Conservation (phyloP, 2,888 invertebrate genomes). For the Dendrolimus houi region DNA sequence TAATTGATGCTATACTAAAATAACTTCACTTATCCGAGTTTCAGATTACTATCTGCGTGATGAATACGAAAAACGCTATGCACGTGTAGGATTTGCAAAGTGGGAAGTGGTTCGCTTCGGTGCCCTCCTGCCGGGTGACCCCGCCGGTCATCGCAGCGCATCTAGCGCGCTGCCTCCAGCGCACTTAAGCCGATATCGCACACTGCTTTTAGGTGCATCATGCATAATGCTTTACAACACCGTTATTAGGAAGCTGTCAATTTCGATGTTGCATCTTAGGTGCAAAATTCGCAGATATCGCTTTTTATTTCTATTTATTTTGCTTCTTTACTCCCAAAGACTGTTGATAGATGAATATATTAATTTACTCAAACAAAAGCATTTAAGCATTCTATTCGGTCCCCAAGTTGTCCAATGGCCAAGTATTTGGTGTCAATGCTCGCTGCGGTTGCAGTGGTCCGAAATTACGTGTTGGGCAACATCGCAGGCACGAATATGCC, state of each 20-base stretch:
- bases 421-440: constrained; percentile 71
- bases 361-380: background rate
- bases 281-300: too few relatives aligned
- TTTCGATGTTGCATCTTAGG: too few relatives aligned
- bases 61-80: constrained; percentile 32
- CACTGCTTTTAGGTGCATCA: constrained; percentile 6
- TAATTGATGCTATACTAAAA: constrained; percentile 38
- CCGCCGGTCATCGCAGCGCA: constrained; percentile 42
- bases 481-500: constrained; percentile 30
- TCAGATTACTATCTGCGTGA: constrained; percentile 27
- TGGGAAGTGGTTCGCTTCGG: constrained; percentile 26
- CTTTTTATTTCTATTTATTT: too few relatives aligned
- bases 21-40: constrained; percentile 22
- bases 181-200: constrained; percentile 22
- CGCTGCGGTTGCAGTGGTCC: constrained; percentile 73
- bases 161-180: constrained; percentile 34
- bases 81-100: constrained; percentile 29
- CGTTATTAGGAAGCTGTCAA: too few relatives aligned
- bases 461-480: constrained; percentile 69
- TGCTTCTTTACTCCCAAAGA: too few relatives aligned
- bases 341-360: too few relatives aligned
- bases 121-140: constrained; percentile 41
- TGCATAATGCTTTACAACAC: too few relatives aligned
- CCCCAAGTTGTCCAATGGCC: constrained; percentile 48
- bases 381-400: constrained; percentile 32